Evolutionary conservation across 92 coral and sea anemone genomes (phyloP).

Genomic region (Bergia sp.): DNA sequence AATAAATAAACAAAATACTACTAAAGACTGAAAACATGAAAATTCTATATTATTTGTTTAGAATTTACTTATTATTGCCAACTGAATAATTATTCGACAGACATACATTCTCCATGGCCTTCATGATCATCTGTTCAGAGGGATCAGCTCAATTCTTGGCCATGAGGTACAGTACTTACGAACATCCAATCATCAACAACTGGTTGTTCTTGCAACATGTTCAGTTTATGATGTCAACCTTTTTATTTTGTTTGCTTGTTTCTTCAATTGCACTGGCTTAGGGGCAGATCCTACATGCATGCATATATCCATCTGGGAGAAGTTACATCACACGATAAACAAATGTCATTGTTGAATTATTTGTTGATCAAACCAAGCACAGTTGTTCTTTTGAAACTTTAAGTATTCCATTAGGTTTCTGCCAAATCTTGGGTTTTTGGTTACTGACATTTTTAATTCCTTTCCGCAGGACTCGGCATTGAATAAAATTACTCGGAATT

Average conservation of each 20-base stretch:
- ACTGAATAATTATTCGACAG: slow-evolving; percentile 51
- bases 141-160: slow-evolving; percentile 91
- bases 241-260: no score
- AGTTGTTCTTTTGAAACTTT: no score
- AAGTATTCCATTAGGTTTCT: not conserved
- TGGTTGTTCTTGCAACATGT: not conserved
- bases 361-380: not conserved
- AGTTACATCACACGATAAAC: no score
- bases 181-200: not conserved
- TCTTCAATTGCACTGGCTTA: no score
- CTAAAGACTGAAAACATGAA: not conserved
- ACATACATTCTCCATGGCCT: slow-evolving; percentile 90
- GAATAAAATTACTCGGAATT: slow-evolving; percentile 89
- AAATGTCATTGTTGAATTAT: not conserved
- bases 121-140: slow-evolving; percentile 79
- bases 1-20: no score
- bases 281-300: no score
- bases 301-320: no score
- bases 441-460: not conserved
- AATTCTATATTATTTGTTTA: not conserved
- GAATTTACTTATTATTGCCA: not conserved
- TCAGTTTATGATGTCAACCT: not conserved
- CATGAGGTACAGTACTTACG: slow-evolving; percentile 63
- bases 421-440: not conserved
- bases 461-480: slow-evolving; percentile 81